Evolutionary conservation across 2,113 vertebrate species (phyloP).

Genomic region (Cynoglossus semilaevis): DNA sequence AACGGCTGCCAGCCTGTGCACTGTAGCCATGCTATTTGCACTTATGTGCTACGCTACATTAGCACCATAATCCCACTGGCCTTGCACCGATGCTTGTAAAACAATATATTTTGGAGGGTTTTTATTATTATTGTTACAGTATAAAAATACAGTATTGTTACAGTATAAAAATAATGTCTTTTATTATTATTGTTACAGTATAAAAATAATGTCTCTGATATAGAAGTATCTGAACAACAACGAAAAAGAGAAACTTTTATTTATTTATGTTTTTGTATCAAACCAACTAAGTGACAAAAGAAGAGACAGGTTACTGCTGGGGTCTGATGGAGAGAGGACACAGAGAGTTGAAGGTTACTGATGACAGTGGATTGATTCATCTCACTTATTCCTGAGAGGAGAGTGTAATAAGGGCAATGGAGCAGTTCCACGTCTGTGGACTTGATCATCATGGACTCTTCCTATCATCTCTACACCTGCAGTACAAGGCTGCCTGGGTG

Average conservation of each 20-base stretch:
- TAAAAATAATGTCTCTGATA: too few species aligned
- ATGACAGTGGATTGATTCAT: conserved; percentile 47
- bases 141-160: too few species aligned
- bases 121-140: too few species aligned
- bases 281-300: too few species aligned
- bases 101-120: conserved; percentile 2
- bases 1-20: conserved; percentile 20
- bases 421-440: conserved; percentile 20
- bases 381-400: conserved; percentile 19
- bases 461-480: not conserved
- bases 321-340: conserved; percentile 34
- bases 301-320: too few species aligned
- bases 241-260: too few species aligned
- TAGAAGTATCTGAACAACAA: too few species aligned
- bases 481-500: too few species aligned
- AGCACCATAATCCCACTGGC: conserved; percentile 67
- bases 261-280: too few species aligned
- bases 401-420: conserved; percentile 22
- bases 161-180: too few species aligned
- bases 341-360: conserved; percentile 53
- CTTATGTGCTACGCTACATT: conserved; percentile 68
- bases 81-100: conserved; percentile 65
- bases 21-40: conserved; percentile 53
- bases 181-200: too few species aligned
- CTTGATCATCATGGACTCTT: conserved; percentile 17